These are phyloP conservation scores for Ceratothoa steindachneri DNA, from an alignment of 2,888 invertebrate species.

Conservation along the genomic window DNA sequence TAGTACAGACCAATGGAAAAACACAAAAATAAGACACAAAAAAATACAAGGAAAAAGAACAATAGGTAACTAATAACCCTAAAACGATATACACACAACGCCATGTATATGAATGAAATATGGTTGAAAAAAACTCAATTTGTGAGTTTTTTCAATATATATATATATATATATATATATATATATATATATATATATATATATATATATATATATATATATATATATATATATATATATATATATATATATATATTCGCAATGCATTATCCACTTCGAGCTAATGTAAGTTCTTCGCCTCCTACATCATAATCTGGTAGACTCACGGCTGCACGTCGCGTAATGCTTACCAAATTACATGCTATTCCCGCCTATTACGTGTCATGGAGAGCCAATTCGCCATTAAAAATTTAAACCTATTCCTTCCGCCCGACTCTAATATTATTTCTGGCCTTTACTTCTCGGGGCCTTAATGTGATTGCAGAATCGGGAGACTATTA, in stretches of 20 bases:
- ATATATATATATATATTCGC: neutral
- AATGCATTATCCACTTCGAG: too few species aligned
- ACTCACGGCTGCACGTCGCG: neutral
- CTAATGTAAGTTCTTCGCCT: too few species aligned
- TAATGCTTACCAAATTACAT: neutral
- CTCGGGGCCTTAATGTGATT: conserved; percentile 1
- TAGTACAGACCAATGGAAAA: too few species aligned
- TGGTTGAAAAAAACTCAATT: too few species aligned
- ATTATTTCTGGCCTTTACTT: neutral
- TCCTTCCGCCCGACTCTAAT: neutral
- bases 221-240: conserved; percentile 4
- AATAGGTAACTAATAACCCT: too few species aligned
- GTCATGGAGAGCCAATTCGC: neutral
- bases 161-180: too few species aligned
- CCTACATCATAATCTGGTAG: neutral
- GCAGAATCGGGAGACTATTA: neutral
- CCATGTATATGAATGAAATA: too few species aligned
- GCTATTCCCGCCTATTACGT: neutral
- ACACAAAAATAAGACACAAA: neutral
- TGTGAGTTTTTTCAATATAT: too few species aligned
- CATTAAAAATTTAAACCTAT: neutral
- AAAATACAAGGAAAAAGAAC: too few species aligned
- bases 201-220: too few species aligned
- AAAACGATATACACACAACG: too few species aligned
- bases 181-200: too few species aligned